Evolutionary conservation across 2,797 vertebrate species (phyloP), one percentile per base, ranked within the genome.

Genomic region (Pantherophis alleghaniensis): DNA sequence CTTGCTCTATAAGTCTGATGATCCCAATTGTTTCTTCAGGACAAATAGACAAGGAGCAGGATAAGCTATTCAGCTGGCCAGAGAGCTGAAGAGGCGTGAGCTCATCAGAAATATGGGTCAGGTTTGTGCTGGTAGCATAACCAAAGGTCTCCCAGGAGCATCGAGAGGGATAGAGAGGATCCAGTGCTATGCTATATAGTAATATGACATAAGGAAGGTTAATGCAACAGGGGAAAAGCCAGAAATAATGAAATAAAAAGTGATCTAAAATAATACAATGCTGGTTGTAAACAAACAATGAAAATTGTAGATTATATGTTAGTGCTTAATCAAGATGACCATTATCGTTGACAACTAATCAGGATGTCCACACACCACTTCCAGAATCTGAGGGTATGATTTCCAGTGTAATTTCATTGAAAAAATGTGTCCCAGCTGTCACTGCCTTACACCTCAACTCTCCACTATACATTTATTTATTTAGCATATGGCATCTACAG

Each of bases 81-180:
- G 99, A 99, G 83, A 99, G 98, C 91, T 98, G 98, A 95, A 99
- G 95, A 0, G 99, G 99, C 22, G 98, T 98, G 66, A 99, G 98
- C 88, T 98, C 98, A 0, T 99, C 99, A 0, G 94, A 95, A 5
- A 98, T 97, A 13, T 98, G 97, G 28, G 94, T 97, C 95, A 98
- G 97, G 61, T 98, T 98, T 91, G 98, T 98, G 79, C 98, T 98
- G 3, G 98, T 98, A 91, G 98, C 98, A 0, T 99, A 99, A 94
- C 99, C 99, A 47, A 99, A 99, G 0, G 98, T 99, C 97, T 99
- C 99, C 99, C 99, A 99, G 7, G 99, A 99, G 92, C 99, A 99
- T 93, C 99, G 99, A n/a, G 99, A 99, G 0, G 99, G 99, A 94
- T 99, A 99, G 92, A 99, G 98, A 53, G 99, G 99, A 95, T 99